phyloP scores from a whole-genome alignment of 92 coral and sea anemone species.

The Micromussa lordhowensis region DNA sequence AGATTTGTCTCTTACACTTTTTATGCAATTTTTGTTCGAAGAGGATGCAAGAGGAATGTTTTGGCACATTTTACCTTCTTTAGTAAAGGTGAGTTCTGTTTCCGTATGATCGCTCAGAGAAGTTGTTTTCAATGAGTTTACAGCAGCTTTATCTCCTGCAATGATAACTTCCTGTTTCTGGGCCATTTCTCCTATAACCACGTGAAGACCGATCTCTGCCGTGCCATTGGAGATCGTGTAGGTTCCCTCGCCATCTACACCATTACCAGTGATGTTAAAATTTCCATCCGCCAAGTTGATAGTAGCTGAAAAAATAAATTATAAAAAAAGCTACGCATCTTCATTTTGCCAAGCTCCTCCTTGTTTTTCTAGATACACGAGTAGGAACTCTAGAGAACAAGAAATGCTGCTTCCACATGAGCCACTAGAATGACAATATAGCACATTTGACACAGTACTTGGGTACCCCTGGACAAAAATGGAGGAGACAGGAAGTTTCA shows the following conservation, averaged over 20 bases:
- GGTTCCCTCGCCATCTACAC: constrained; percentile 82
- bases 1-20: no score
- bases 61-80: constrained; percentile 30
- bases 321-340: not conserved
- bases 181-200: constrained; percentile 56
- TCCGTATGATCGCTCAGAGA: constrained; percentile 28
- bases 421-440: no score
- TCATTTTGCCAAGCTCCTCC: not conserved
- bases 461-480: no score
- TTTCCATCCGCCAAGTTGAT: constrained; percentile 48
- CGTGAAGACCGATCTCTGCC: constrained; percentile 72
- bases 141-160: not conserved
- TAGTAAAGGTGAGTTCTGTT: constrained; percentile 26
- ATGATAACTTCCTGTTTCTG: not conserved
- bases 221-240: constrained; percentile 52
- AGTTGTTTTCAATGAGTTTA: constrained; percentile 4
- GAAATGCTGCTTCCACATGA: no score
- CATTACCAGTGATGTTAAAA: constrained; percentile 72
- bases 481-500: no score
- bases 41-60: not conserved
- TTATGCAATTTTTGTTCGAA: no score
- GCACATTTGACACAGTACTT: no score
- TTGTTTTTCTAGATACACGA: no score
- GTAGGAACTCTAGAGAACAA: no score
- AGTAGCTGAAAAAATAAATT: not conserved